phyloP scores from a whole-genome alignment of 2,113 vertebrate genomes.

The Cephalopholis sonnerati region DNA sequence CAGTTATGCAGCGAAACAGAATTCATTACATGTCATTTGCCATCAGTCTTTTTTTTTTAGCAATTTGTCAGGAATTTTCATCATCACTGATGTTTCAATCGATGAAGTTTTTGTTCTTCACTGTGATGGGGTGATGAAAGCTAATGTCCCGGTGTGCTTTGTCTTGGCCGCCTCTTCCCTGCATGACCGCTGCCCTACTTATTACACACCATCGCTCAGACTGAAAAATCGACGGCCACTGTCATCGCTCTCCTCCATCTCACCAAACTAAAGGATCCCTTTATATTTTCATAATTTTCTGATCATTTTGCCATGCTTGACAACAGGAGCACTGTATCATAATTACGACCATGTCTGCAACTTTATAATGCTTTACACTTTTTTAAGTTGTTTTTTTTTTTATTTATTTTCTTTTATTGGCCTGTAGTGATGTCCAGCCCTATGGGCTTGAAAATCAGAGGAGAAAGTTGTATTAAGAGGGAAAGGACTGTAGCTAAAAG shows the following conservation, averaged over 20 bases:
- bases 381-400: too few relatives aligned
- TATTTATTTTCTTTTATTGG: too few relatives aligned
- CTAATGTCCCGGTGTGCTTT: slow-evolving; percentile 1
- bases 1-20: slow-evolving; percentile 27
- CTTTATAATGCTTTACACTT: not conserved
- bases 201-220: slow-evolving; percentile 23
- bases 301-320: not conserved
- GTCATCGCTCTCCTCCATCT: slow-evolving; percentile 3
- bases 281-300: not conserved
- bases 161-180: slow-evolving; percentile 5
- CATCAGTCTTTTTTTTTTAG: not conserved
- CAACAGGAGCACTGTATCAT: not conserved
- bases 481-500: not conserved
- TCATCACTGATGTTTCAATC: slow-evolving; percentile 12
- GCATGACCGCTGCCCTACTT: slow-evolving; percentile 43
- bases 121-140: slow-evolving; percentile 13
- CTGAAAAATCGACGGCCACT: slow-evolving; percentile 25
- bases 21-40: slow-evolving; percentile 33
- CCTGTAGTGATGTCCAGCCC: not conserved
- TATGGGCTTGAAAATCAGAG: not conserved
- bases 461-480: not conserved
- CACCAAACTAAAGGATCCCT: not conserved
- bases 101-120: not conserved
- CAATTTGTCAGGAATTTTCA: slow-evolving; percentile 3
- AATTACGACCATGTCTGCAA: not conserved